These are phyloP conservation scores for Pantherophis vulpinus DNA, from an alignment of 2,797 vertebrate genomes.

Conservation along the genomic window DNA sequence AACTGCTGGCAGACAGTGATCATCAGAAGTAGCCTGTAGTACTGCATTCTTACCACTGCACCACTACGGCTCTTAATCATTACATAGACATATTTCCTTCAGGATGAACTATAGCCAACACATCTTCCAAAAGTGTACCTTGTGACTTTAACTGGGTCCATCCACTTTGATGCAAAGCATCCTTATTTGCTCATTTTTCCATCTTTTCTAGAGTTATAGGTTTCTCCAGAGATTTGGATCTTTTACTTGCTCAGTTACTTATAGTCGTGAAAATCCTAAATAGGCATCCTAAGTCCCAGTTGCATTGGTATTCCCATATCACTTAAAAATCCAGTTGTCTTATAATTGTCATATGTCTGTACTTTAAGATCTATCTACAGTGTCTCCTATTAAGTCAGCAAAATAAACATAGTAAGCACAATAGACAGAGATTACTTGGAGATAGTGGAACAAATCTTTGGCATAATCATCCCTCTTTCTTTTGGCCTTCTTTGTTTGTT, in stretches of 20 bases:
- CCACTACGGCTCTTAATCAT: background rate
- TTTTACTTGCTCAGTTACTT: background rate
- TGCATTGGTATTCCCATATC: background rate
- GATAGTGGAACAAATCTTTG: background rate
- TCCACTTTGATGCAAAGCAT: background rate
- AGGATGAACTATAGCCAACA: background rate
- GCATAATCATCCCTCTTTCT: background rate
- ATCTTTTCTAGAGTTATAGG: background rate
- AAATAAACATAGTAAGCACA: background rate
- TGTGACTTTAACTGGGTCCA: background rate
- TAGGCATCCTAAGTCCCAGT: background rate
- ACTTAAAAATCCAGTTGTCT: background rate
- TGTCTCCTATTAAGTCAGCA: background rate
- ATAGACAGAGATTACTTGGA: background rate
- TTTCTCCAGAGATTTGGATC: background rate
- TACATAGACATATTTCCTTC: background rate
- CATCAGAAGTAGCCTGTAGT: no score
- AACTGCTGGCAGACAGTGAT: no score
- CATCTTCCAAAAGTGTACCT: background rate
- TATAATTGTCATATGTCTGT: background rate
- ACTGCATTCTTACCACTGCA: no score
- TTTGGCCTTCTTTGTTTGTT: background rate
- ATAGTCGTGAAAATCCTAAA: background rate
- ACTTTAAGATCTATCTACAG: background rate
- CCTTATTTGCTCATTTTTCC: background rate